Conservation (phyloP, 2,888 invertebrate species). For the Scaptomyza reducta region DNA sequence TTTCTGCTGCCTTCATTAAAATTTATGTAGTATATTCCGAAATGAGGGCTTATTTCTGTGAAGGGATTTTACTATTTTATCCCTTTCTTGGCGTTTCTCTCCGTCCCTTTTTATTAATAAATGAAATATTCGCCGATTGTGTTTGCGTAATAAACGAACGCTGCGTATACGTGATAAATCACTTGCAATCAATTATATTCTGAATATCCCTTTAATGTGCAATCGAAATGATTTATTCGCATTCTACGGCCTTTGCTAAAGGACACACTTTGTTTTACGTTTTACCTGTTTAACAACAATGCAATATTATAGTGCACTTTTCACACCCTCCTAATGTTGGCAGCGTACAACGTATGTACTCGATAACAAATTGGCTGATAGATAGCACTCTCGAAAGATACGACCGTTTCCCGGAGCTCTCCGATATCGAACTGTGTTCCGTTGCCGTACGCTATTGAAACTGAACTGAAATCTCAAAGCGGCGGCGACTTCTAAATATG, state of each 20-base stretch:
- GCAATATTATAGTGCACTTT: background rate
- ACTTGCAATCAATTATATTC: constrained; percentile 3
- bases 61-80: background rate
- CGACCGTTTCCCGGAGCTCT: background rate
- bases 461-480: constrained; percentile 64
- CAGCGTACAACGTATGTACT: no score
- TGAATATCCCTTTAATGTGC: background rate
- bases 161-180: constrained; percentile 36
- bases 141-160: constrained; percentile 7
- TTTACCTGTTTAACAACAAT: constrained; percentile 10
- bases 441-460: constrained; percentile 61
- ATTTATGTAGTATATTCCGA: constrained; percentile 8
- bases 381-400: constrained; percentile 13
- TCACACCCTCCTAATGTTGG: background rate
- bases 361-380: background rate
- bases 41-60: background rate
- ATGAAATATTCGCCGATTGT: background rate
- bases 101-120: background rate
- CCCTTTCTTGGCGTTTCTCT: background rate
- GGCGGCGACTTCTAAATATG: constrained; percentile 73
- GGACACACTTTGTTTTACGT: background rate
- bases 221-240: background rate
- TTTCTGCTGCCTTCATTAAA: constrained; percentile 15
- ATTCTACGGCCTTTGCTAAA: background rate
- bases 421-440: constrained; percentile 33